Evolutionary conservation across 2,797 vertebrate genomes (phyloP).

Genomic region (Champsocephalus esox): DNA sequence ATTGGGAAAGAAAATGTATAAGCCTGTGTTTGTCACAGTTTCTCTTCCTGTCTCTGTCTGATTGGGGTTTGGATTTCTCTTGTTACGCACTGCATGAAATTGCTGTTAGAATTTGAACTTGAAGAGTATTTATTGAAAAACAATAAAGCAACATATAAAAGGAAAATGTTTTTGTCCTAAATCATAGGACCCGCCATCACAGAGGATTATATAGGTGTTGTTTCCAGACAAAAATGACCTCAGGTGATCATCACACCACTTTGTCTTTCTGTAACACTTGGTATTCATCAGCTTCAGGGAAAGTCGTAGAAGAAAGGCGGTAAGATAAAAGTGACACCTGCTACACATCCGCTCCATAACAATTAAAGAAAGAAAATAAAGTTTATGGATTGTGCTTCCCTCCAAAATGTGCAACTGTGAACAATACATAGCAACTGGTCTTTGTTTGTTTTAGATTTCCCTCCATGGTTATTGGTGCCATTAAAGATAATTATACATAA

Average conservation of each 20-base stretch:
- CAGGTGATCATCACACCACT: conserved; percentile 20
- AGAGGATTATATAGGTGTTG: conserved; percentile 5
- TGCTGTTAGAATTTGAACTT: conserved; percentile 88
- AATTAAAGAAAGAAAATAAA: conserved; percentile 17
- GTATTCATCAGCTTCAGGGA: conserved; percentile 27
- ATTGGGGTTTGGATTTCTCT: conserved; percentile 67
- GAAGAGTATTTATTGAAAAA: conserved; percentile 85
- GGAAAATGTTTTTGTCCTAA: conserved; percentile 1
- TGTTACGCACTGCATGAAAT: conserved; percentile 86
- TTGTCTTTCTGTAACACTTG: conserved; percentile 43
- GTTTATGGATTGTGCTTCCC: conserved; percentile 17
- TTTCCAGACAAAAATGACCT: conserved; percentile 31
- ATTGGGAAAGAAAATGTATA: conserved; percentile 23
- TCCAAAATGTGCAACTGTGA: conserved; percentile 3
- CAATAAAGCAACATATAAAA: conserved; percentile 71
- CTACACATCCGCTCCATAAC: conserved; percentile 23
- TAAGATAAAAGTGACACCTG: conserved; percentile 33
- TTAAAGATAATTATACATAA: conserved; percentile 5
- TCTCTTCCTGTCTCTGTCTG: conserved; percentile 54
- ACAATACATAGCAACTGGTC: background rate
- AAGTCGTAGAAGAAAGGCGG: background rate
- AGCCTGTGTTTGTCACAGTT: conserved; percentile 33
- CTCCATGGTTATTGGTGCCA: background rate
- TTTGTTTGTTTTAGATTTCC: background rate
- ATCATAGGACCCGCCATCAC: background rate